Conservation (phyloP, 2,113 vertebrate species). For the Crotophaga sulcirostris region DNA sequence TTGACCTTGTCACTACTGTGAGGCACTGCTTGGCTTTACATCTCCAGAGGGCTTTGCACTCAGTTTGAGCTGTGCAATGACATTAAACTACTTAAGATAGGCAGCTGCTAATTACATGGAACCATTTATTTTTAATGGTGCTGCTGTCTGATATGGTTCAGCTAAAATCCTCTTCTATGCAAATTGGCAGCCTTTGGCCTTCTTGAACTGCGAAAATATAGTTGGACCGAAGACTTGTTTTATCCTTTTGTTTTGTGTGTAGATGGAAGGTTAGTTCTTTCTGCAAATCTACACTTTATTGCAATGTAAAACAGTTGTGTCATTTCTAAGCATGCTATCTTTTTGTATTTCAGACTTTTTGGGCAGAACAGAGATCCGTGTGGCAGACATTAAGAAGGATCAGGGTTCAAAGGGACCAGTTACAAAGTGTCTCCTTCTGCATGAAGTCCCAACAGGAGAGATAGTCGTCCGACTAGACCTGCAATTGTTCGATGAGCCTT, state of each 20-base stretch:
- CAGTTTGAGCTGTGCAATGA: neutral
- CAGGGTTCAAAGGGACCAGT: slow-evolving; percentile 98
- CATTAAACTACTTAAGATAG: neutral
- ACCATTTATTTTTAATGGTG: neutral
- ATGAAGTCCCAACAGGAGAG: slow-evolving; percentile 98
- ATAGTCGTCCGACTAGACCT: slow-evolving; percentile 96
- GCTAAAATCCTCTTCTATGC: neutral
- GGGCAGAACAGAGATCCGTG: slow-evolving; percentile 96
- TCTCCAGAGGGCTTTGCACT: neutral
- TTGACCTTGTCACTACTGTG: neutral
- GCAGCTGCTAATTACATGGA: neutral
- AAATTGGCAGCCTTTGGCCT: neutral
- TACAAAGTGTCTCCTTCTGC: slow-evolving; percentile 94
- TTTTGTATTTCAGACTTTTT: slow-evolving; percentile 88
- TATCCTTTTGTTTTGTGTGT: neutral
- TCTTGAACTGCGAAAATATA: neutral
- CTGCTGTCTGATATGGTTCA: neutral
- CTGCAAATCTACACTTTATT: neutral
- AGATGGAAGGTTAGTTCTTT: neutral
- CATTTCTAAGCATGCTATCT: slow-evolving; percentile 30
- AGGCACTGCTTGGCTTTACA: neutral
- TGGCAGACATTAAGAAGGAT: slow-evolving; percentile 98
- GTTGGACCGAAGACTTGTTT: neutral
- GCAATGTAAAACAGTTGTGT: neutral
- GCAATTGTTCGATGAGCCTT: slow-evolving; percentile 95